These are phyloP conservation scores for Venusia cambrica DNA, from an alignment of 2,888 invertebrate species.

Conservation along the genomic window DNA sequence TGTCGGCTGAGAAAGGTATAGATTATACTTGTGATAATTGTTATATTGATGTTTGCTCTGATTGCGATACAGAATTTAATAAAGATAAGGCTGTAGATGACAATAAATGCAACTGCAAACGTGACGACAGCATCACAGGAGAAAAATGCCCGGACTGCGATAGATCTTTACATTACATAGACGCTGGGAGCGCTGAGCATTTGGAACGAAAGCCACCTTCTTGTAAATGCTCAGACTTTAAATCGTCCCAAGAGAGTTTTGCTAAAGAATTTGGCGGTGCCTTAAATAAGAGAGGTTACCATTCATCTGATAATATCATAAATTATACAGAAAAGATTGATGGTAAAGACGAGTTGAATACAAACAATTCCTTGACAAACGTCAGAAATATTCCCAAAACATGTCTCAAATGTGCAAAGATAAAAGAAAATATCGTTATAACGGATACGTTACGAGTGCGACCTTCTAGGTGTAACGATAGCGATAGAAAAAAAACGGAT, in stretches of 20 bases:
- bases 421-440: constrained; percentile 73
- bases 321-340: constrained; percentile 58
- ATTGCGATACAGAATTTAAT: constrained; percentile 62
- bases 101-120: constrained; percentile 56
- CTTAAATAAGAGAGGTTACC: constrained; percentile 66
- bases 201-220: constrained; percentile 57
- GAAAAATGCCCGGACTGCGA: constrained; percentile 71
- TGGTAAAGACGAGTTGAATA: constrained; percentile 61
- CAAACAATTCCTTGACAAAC: constrained; percentile 55
- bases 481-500: constrained; percentile 61
- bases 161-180: constrained; percentile 64
- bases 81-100: constrained; percentile 54
- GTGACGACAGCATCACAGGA: constrained; percentile 41
- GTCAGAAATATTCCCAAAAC: constrained; percentile 65
- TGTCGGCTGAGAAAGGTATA: constrained; percentile 63
- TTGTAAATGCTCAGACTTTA: constrained; percentile 70
- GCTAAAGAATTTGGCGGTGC: constrained; percentile 58
- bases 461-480: constrained; percentile 61
- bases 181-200: constrained; percentile 63
- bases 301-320: constrained; percentile 71
- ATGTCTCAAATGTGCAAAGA: constrained; percentile 73
- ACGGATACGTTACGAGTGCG: constrained; percentile 56
- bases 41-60: constrained; percentile 68
- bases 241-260: constrained; percentile 73
- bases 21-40: constrained; percentile 72